Percentiles rank a stretch among this genome's conserved stretches.
Conservation (phyloP, 2,113 vertebrate genomes). For the Lasiurus cinereus region DNA sequence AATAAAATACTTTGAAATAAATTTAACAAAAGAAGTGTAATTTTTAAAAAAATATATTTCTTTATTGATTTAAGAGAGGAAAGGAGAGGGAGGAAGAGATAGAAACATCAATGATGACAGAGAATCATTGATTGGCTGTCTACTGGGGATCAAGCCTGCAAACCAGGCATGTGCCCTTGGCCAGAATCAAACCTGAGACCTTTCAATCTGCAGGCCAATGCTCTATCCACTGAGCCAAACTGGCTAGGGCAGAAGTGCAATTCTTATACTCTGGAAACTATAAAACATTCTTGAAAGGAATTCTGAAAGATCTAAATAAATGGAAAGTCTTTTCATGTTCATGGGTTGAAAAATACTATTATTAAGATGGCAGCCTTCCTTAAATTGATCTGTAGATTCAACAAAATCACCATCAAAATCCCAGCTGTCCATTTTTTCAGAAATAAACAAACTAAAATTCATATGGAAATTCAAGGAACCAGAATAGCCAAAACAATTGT, state of each 20-base stretch:
- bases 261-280: constrained; percentile 39
- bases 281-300: background rate
- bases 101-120: too few species aligned
- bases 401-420: constrained; percentile 2
- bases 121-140: too few species aligned
- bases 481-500: background rate
- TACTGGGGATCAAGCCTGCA: too few species aligned
- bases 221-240: too few species aligned
- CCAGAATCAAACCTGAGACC: too few species aligned
- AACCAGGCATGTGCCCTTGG: too few species aligned
- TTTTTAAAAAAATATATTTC: background rate
- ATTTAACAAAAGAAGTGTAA: background rate
- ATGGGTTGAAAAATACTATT: background rate
- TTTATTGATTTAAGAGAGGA: too few species aligned
- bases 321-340: background rate
- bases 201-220: too few species aligned
- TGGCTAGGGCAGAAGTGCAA: background rate
- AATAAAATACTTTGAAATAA: background rate
- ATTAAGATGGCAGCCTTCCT: background rate
- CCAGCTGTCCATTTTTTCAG: background rate
- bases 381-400: constrained; percentile 13
- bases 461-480: background rate
- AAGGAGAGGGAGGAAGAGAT: too few species aligned
- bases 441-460: constrained; percentile 14
- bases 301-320: constrained; percentile 32